phyloP scores from a whole-genome alignment of 2,113 vertebrate genomes.

The Laterallus jamaicensis region DNA sequence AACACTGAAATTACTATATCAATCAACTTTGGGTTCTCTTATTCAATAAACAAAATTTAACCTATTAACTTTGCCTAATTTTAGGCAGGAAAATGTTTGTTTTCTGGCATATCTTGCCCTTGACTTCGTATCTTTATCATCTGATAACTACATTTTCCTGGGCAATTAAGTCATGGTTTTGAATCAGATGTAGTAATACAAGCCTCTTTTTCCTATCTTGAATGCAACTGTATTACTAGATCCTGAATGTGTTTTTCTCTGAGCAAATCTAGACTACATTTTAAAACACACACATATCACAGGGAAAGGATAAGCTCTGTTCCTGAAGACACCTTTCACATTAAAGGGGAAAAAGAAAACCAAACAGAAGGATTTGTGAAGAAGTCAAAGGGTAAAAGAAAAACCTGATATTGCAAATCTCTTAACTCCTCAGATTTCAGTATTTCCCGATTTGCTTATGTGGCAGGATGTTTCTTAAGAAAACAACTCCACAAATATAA shows the following conservation, averaged over 20 bases:
- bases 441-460: neutral
- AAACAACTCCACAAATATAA: neutral
- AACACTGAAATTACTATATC: slow-evolving; percentile 87
- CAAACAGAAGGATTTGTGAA: neutral
- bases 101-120: slow-evolving; percentile 72
- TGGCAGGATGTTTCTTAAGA: neutral
- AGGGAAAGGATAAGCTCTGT: neutral
- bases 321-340: slow-evolving; percentile 32
- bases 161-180: slow-evolving; percentile 64
- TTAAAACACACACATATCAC: slow-evolving; percentile 13
- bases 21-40: slow-evolving; percentile 84
- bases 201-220: slow-evolving; percentile 42
- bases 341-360: neutral
- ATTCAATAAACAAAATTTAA: slow-evolving; percentile 87
- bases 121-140: slow-evolving; percentile 71
- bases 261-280: slow-evolving; percentile 33
- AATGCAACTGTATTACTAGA: slow-evolving; percentile 6
- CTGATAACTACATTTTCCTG: slow-evolving; percentile 64
- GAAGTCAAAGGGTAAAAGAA: slow-evolving; percentile 44
- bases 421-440: slow-evolving; percentile 17
- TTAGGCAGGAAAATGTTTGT: slow-evolving; percentile 74
- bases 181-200: slow-evolving; percentile 44
- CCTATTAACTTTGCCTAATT: slow-evolving; percentile 83
- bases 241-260: neutral
- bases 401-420: slow-evolving; percentile 29